Base-by-base conservation (phyloP, 2,888 invertebrate genomes). In the Peribatodes rhomboidaria region DNA sequence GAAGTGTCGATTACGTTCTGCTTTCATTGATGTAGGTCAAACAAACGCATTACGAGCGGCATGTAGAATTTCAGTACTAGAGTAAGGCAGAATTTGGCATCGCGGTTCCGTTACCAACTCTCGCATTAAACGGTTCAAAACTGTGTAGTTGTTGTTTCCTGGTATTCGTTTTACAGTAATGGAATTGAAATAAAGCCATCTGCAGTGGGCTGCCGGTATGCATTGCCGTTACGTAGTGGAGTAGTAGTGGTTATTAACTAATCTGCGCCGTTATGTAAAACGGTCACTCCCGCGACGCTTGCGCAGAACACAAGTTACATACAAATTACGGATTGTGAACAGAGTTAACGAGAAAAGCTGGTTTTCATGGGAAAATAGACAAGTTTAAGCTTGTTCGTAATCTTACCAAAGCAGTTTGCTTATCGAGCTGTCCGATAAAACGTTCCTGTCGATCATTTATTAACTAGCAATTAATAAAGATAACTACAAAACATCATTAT, bases 251-350 rank as follows among this genome's bases (percentile, higher is more conserved):
- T 37, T 64, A 54, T 55, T 55, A 55, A 50, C 59, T 55, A 59
- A 55, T 59, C 55, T 55, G 18, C 6, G 66, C 80, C 80, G 78
- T 79, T 80, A 80, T 69, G 67, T 68, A 68, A 69, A 77, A 69
- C 73, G 70, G 71, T 67, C 59, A 35, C 14, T 57, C 27, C 46
- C 33, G 55, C 53, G n/a, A 41, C 33, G 31, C 56, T 46, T 2
- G 46, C 35, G 46, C 50, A 47, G 41, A 56, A 39, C 22, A 42
- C 61, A 35, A 22, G 49, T 20, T 37, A 46, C 52, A 65, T 67
- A 65, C 59, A 60, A 63, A 67, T 67, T 53, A 60, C 42, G 7
- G 9, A 18, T 52, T 18, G 20, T 54, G 31, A 9, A 31, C 41
- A 33, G 37, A 52, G 27, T 42, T 41, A 22, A 61, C 16, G 16